phyloP scores from a whole-genome alignment of 2,797 vertebrate genomes.

The Falco cherrug region DNA sequence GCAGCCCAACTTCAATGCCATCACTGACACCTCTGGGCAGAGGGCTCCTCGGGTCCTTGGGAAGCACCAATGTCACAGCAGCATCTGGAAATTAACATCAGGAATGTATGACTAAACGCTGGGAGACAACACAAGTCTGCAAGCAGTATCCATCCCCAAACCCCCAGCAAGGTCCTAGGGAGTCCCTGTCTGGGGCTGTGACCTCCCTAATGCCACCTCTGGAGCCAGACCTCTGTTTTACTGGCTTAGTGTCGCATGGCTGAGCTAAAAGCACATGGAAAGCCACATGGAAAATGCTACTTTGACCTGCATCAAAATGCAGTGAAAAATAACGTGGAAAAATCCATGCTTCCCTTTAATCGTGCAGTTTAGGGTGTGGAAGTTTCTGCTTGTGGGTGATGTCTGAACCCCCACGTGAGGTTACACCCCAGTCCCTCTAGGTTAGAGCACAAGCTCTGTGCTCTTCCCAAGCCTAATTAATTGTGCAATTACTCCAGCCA shows the following conservation, averaged over 20 bases:
- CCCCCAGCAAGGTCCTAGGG: neutral
- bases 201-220: neutral
- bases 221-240: neutral
- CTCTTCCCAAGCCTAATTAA: neutral
- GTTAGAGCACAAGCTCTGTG: neutral
- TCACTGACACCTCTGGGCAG: accelerated
- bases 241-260: neutral
- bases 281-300: neutral
- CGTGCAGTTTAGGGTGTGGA: neutral
- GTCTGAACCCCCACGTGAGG: neutral
- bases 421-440: neutral
- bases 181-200: neutral
- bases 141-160: neutral
- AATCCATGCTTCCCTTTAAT: neutral
- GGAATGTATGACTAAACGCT: neutral
- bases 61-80: neutral
- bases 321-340: neutral
- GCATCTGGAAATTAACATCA: neutral
- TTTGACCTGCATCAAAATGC: neutral
- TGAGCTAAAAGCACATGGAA: neutral
- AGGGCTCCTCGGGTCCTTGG: neutral
- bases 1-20: neutral
- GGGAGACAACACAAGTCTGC: neutral
- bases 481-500: neutral
- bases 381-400: accelerated